Evolutionary conservation across 2,888 invertebrate species (phyloP), one percentile per base, ranked within the genome.

Genomic region (Molorchus minor): DNA sequence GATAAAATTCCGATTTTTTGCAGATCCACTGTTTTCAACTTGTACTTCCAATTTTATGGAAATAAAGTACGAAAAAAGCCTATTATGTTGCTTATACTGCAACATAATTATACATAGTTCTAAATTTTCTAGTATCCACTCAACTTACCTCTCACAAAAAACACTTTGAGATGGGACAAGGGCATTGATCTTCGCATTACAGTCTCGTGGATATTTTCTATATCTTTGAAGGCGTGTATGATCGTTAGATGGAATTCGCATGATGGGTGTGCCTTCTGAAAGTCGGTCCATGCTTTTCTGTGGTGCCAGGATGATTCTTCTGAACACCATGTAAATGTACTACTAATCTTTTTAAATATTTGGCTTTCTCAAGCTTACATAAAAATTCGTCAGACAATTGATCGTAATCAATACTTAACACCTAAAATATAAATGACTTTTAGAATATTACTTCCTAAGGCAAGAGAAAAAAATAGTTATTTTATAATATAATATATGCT

Each of bases 181-280:
- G 91, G 91, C 89, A 92, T 89, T 56, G 85, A 83, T 40, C 85
- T 85, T 66, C 85, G 85, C 47, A 92, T 79, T 67, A 92, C 87
- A 62, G 85, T 82, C 41, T 82, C 78, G 58, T 89, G 84, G 64
- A 91, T 79, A 59, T 84, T 81, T 64, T 83, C 82, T 13, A 89
- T 86, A 45, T 88, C 89, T 69, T 86, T 86, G 67, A 87, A 87
- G 21, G 90, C 89, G 77, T 91, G 90, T 63, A 91, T 85, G 33
- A 88, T 79, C 61, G 84, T 86, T 41, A 89, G 73, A 38, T 87
- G 83, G 8, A 88, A 79, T 71, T 84, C 82, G 70, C 88, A 84
- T n/a, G 78, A 74, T 1, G 86, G 86, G 76, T 85, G 85, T 54
- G 80, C 81, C 15, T 77, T 75, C 40, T 78, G 81, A 65, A 91